Percentiles rank a stretch among this genome's conserved stretches.
Conservation (phyloP, 1,140 invertebrate species). For the Polypedilum vanderplanki region DNA sequence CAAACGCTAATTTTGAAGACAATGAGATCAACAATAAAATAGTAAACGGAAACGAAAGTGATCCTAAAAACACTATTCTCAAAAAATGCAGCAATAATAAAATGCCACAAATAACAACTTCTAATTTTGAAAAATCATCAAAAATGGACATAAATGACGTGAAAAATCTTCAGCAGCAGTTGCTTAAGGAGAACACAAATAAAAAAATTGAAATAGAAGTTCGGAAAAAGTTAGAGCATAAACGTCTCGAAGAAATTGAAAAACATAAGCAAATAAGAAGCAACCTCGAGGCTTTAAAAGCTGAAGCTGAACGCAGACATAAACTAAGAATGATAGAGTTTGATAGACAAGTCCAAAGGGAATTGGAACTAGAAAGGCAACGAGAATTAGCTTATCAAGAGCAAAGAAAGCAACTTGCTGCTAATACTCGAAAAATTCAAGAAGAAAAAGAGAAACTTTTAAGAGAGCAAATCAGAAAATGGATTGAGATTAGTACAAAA, state of each 20-base stretch:
- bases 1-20: background rate
- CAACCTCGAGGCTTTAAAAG: background rate
- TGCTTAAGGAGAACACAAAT: background rate
- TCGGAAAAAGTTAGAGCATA: background rate
- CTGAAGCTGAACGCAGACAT: background rate
- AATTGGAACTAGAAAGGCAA: background rate
- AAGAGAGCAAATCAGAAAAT: background rate
- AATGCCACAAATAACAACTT: background rate
- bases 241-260: background rate
- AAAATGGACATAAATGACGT: background rate
- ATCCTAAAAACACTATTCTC: background rate
- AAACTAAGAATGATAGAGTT: background rate
- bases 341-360: background rate
- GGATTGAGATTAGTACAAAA: background rate
- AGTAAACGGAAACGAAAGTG: background rate
- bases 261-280: background rate
- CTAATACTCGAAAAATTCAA: background rate
- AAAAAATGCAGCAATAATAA: no score
- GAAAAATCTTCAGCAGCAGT: background rate
- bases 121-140: background rate
- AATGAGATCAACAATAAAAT: background rate
- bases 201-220: background rate
- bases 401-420: background rate
- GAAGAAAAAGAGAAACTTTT: background rate
- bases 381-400: background rate